Evolutionary conservation across 2,113 vertebrate species (phyloP).

Genomic region (Centropus bengalensis): DNA sequence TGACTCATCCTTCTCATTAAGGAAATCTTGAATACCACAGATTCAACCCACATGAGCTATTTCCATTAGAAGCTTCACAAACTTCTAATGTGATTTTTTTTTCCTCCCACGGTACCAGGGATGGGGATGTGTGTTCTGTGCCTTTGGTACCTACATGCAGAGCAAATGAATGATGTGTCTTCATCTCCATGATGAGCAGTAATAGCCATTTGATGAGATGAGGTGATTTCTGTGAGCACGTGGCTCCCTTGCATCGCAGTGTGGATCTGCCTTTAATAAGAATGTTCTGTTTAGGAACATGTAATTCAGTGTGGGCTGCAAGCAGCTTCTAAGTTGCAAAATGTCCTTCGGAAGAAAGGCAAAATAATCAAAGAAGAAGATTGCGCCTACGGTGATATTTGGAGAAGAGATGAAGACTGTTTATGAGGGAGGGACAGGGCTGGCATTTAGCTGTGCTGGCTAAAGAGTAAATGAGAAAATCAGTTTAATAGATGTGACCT

Average conservation of each 20-base stretch:
- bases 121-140: neutral
- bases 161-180: neutral
- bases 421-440: neutral
- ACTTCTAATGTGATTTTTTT: neutral
- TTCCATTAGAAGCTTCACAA: neutral
- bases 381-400: neutral
- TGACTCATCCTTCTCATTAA: neutral
- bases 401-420: neutral
- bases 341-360: neutral
- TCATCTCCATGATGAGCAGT: neutral
- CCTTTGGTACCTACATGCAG: neutral
- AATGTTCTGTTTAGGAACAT: neutral
- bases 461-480: conserved; percentile 3
- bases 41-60: neutral
- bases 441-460: neutral
- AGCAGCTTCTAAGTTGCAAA: neutral
- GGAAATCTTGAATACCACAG: neutral
- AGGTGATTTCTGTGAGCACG: neutral
- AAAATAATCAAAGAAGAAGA: neutral
- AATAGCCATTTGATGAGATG: neutral
- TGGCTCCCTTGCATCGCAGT: neutral
- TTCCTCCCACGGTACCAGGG: neutral
- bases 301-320: neutral
- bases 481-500: neutral
- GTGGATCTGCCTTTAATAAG: neutral